Base-by-base conservation (phyloP, 2,888 invertebrate species). In the Antitype chi region DNA sequence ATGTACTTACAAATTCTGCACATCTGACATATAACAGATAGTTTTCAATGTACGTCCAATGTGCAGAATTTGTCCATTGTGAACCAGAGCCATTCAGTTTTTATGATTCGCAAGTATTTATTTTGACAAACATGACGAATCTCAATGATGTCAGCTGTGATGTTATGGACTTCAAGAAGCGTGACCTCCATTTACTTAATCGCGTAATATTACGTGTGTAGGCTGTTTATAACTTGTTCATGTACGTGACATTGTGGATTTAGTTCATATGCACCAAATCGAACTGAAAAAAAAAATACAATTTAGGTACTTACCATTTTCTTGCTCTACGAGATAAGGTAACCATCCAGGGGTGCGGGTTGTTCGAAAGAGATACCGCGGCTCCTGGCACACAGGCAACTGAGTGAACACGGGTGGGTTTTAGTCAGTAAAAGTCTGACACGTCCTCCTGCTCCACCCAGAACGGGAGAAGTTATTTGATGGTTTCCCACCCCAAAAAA, bases 141-240 rank as follows among this genome's bases (percentile, higher is more conserved):
- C 49, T 64, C n/a, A 64, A 69, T 70, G 67, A 78, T 70, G 59
- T 83, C n/a, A 83, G 57, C n/a, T 47, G 11, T 43, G 53, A 64
- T 67, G 25, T 38, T 38, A 60, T 49, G 47, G 55, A 80, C 72
- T 63, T 53, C 73, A 57, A 68, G 52, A 70, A 17, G 52, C 20
- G 9, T 76, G 85, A 68, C 82, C 82, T 76, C 67, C 72, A 82
- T 84, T 80, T 68, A 80, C 60, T 68, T 68, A 64, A 76, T 64
- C 32, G 55, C 55, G 70, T 63, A 60, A 81, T 60, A 73, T 73
- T 76, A 80, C 62, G 53, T 53, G 63, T 68, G 68, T 73, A 73
- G 68, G 71, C 72, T 52, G 70, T 64, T 67, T 49, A 28, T 63
- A 52, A 76, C 67, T 57, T n/a, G 32, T 68, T 63, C 63, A 49